phyloP scores from a whole-genome alignment of 1,140 invertebrate species.

The Microplitis demolitor region DNA sequence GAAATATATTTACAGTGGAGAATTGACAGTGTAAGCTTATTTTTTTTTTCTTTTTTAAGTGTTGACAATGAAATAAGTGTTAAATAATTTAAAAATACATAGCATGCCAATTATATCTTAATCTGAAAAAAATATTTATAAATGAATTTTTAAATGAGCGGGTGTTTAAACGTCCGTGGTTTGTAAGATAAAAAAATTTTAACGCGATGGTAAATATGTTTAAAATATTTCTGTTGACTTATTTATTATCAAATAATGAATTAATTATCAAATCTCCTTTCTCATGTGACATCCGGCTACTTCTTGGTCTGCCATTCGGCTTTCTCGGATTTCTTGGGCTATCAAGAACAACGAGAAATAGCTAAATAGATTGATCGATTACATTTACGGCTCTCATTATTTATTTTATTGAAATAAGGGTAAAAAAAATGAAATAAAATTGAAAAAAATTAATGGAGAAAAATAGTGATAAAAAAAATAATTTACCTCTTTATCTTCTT shows the following conservation, averaged over 20 bases:
- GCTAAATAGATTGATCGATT: slow-evolving; percentile 4
- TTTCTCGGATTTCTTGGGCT: slow-evolving; percentile 80
- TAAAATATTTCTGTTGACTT: slow-evolving; percentile 6
- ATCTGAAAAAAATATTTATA: slow-evolving; percentile 17
- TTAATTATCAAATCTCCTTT: slow-evolving; percentile 28
- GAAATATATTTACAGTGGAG: slow-evolving; percentile 14
- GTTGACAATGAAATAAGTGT: slow-evolving; percentile 13
- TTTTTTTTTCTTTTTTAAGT: not conserved
- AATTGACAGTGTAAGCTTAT: slow-evolving; percentile 3
- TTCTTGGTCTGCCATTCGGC: slow-evolving; percentile 82
- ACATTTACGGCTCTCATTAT: not conserved
- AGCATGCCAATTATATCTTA: slow-evolving; percentile 18
- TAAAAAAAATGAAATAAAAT: not conserved
- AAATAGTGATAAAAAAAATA: slow-evolving; percentile 24
- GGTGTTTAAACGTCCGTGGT: not conserved
- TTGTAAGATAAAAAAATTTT: not conserved
- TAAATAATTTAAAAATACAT: slow-evolving; percentile 17
- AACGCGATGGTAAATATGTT: not conserved
- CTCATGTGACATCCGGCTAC: slow-evolving; percentile 55
- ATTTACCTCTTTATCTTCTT: slow-evolving; percentile 93
- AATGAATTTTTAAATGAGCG: not conserved
- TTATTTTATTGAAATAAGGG: not conserved
- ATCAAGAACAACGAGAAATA: slow-evolving; percentile 61
- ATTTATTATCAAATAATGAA: slow-evolving; percentile 22
- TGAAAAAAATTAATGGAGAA: not conserved